phyloP scores from a whole-genome alignment of 2,113 vertebrate genomes.

The Baryphthengus martii region DNA sequence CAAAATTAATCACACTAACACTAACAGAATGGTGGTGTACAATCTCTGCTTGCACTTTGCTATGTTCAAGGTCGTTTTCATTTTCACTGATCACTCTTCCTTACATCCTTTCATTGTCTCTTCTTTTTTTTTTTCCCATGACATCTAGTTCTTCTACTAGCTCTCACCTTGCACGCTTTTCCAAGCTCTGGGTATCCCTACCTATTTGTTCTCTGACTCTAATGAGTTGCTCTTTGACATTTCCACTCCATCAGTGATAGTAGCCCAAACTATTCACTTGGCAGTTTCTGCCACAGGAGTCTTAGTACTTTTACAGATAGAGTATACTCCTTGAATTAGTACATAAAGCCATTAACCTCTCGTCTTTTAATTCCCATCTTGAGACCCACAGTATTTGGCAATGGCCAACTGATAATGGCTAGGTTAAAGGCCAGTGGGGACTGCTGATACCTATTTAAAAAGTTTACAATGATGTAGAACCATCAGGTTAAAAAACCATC shows the following conservation, averaged over 20 bases:
- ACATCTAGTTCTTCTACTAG: not conserved
- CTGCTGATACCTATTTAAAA: not conserved
- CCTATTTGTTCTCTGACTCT: conserved; percentile 27
- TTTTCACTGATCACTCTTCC: not conserved
- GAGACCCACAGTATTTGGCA: not conserved
- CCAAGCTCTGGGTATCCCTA: not conserved
- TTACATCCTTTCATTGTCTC: not conserved
- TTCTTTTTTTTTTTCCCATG: not conserved
- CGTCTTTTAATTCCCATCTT: not conserved
- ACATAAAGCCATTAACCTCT: conserved; percentile 25
- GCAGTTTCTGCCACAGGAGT: conserved; percentile 17
- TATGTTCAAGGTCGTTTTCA: not conserved
- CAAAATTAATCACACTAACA: not conserved
- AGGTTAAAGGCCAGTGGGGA: not conserved
- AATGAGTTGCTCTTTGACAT: conserved; percentile 45
- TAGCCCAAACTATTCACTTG: not conserved
- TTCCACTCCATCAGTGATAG: conserved; percentile 19
- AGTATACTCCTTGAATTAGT: not conserved
- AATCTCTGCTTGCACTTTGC: not conserved
- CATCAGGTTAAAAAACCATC: not conserved
- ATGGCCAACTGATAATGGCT: not conserved
- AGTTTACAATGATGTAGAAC: not conserved
- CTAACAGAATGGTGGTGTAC: not conserved
- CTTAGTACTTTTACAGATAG: conserved; percentile 1
- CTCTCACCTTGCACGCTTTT: not conserved